Base-by-base conservation (phyloP, 2,113 vertebrate species). In the Hemiprocne comata region DNA sequence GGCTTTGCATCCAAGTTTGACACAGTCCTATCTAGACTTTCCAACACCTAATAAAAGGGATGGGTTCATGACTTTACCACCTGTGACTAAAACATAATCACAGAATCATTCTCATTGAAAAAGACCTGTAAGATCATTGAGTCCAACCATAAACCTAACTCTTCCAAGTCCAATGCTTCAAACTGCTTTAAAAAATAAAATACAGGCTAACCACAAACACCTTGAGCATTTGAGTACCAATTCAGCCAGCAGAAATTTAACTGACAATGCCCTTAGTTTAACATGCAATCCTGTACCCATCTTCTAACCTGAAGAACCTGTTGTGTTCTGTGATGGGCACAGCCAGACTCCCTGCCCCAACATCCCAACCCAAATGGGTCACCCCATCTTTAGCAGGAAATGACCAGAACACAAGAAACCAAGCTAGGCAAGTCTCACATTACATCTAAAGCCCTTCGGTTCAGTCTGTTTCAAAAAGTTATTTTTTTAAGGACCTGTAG, bases 151-250 rank as follows among this genome's bases (percentile, higher is more conserved):
- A 13, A 42, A 42, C 40, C 40, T 42, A 42, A 42, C 40, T 42
- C 40, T 42, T 42, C 14, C 40, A 42, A 42, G 40, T 10, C 40
- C 40, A 42, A 42, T 42, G 40, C 40, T 42, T 42, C 12, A 42
- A 42, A 64, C 2, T 74, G 33, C 38, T 85, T 46, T 11, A 40
- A 75, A 64, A 67, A 75, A 46, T 3, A 31, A 85, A 78, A 20
- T 2, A n/a, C 8, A 42, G 25, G 40, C 29, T 57, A 77, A 92
- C 11, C 28, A 61, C 0, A 0, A 76, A 62, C 21, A 66, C 3
- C 71, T 19, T 33, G 54, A 60, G 80, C 33, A 28, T 36, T n/a
- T 46, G 51, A 66, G 70, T 15, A 58, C 76, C 57, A 94, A 5
- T 85, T 79, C 66, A 75, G 55, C 57, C 81, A 85, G 46, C 14